A percentile compares a stretch with the other conserved stretches of the same genome.
Evolutionary conservation across 2,888 invertebrate species (phyloP).

Genomic region (Andrena bicolor): DNA sequence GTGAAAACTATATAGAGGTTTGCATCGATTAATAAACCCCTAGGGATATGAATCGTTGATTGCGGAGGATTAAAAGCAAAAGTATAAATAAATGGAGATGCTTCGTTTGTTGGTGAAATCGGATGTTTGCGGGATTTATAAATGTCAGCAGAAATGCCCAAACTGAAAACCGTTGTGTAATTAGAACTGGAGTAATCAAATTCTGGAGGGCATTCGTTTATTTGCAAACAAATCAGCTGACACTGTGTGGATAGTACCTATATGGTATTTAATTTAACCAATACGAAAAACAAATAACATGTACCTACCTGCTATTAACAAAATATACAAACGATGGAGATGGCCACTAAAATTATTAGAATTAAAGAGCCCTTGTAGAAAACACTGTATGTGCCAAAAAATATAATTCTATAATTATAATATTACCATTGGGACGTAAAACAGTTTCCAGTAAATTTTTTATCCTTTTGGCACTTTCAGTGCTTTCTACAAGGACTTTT

Average conservation of each 20-base stretch:
- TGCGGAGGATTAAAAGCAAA: neutral
- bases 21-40: neutral
- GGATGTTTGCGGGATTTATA: neutral
- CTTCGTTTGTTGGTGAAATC: neutral
- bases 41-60: neutral
- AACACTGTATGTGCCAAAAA: too few species aligned
- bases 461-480: too few species aligned
- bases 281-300: too few species aligned
- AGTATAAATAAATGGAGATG: neutral
- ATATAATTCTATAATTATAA: too few species aligned
- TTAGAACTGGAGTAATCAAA: neutral
- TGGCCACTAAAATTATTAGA: too few species aligned
- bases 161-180: neutral
- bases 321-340: too few species aligned
- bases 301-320: too few species aligned
- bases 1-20: neutral
- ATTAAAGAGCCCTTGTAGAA: too few species aligned
- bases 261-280: too few species aligned
- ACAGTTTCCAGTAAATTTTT: too few species aligned
- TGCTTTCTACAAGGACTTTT: too few species aligned
- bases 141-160: slow-evolving; percentile 5
- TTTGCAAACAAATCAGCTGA: neutral
- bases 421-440: too few species aligned
- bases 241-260: neutral
- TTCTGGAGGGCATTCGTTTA: neutral